Base-by-base conservation (phyloP, 2,888 invertebrate species). In the Myopa testacea region DNA sequence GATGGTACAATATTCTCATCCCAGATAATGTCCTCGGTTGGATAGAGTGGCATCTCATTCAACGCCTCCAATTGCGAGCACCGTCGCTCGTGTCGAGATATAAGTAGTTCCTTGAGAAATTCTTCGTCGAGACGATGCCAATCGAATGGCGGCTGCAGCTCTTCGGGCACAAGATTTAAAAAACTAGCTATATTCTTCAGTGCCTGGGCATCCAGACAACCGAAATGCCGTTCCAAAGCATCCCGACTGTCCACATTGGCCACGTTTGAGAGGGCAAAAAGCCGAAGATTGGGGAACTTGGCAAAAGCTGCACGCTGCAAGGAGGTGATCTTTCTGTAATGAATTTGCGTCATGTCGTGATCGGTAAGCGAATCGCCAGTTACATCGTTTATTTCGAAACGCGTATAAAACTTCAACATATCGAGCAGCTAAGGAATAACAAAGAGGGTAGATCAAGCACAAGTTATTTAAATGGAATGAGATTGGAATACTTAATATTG, bases 1-100 rank as follows among this genome's bases (percentile, higher is more conserved):
- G 97, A 96, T 0, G 99, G 99, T 0, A 99, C 99, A 65, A 99
- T 93, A 87, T 99, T 98, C 89, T 99, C 98, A 89, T 99, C 97
- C 99, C 99, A 99, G 83, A 99, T 97, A 4, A 99, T 95, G 79
- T 96, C 94, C 88, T 99, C 99, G 0, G 98, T 99, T 0, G 99
- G 99, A 88, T 99, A 99, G 0, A 99, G 91, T 0, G 99, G 99
- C 97, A 99, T 98, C 83, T 97, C 95, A 88, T 99, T 99, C 14
- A 99, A 90, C 76, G 96, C 95, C 86, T 98, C 97, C 75, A 99
- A 90, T 86, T 99, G 98, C 0, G 98, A 98, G 55, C 94, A 93
- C 72, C 97, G 92, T 62, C 94, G 92, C 88, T 98, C 97, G 88
- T 98, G 97, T 3, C 96, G 92, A 87, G 91, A 90, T 89, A 97